Conservation (phyloP, 2,888 invertebrate genomes). For the Melinopterus prodromus region DNA sequence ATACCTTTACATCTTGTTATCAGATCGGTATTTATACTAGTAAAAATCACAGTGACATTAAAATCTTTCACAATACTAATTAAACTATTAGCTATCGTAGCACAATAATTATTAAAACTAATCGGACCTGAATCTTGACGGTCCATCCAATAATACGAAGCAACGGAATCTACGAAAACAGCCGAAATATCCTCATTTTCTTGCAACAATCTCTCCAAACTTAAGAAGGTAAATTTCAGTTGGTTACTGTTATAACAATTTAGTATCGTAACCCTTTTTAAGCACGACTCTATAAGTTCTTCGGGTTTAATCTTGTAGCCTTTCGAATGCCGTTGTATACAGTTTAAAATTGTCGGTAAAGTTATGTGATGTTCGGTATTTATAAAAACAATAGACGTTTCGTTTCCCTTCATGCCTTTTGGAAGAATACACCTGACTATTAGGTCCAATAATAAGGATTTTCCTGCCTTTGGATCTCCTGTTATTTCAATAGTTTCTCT, state of each 20-base stretch:
- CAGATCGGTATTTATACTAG: slow-evolving; percentile 9
- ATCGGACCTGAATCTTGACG: slow-evolving; percentile 30
- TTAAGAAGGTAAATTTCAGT: slow-evolving; percentile 53
- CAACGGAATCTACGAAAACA: slow-evolving; percentile 62
- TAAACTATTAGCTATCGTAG: slow-evolving; percentile 21
- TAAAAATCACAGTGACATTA: slow-evolving; percentile 27
- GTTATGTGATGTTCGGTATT: slow-evolving; percentile 64
- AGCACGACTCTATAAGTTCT: slow-evolving; percentile 54
- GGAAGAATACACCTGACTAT: slow-evolving; percentile 62
- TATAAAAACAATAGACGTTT: slow-evolving; percentile 60
- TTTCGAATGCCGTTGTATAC: slow-evolving; percentile 53
- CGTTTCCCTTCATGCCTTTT: slow-evolving; percentile 56
- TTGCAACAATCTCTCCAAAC: slow-evolving; percentile 57
- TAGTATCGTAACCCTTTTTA: slow-evolving; percentile 56
- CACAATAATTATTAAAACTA: slow-evolving; percentile 32
- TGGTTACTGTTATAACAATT: slow-evolving; percentile 58
- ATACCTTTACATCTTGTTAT: neutral
- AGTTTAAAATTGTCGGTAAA: slow-evolving; percentile 53
- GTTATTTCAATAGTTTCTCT: slow-evolving; percentile 62
- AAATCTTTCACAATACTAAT: slow-evolving; percentile 27
- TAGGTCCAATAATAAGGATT: slow-evolving; percentile 61
- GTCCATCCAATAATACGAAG: slow-evolving; percentile 62
- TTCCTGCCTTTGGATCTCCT: slow-evolving; percentile 61
- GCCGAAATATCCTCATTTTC: slow-evolving; percentile 58
- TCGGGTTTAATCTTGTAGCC: slow-evolving; percentile 55